Percentiles rank a stretch among this genome's conserved stretches.
These are phyloP conservation scores for Mythimna lalbum DNA, from an alignment of 2,888 invertebrate species.

Conservation along the genomic window DNA sequence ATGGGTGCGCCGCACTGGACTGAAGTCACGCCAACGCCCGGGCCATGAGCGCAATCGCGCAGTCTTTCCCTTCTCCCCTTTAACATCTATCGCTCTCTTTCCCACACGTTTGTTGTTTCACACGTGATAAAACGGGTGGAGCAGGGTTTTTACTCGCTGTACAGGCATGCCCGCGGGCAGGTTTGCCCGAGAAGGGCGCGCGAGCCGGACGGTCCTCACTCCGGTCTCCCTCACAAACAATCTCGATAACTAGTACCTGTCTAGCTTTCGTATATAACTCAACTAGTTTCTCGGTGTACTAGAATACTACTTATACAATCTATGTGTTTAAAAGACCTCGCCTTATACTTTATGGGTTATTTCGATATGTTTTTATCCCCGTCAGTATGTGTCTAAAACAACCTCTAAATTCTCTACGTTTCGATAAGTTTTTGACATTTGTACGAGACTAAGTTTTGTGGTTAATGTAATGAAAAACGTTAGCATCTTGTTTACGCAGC, in stretches of 20 bases:
- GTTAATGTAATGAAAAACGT: background rate
- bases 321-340: background rate
- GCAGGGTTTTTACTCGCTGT: background rate
- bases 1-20: background rate
- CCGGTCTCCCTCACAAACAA: background rate
- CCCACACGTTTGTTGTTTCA: conserved; percentile 13
- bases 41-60: background rate
- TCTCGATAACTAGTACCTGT: background rate
- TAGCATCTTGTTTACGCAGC: background rate
- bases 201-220: background rate
- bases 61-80: background rate
- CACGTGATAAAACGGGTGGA: background rate
- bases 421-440: background rate
- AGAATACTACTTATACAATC: background rate
- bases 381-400: background rate
- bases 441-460: background rate
- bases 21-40: background rate
- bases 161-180: background rate
- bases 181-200: background rate
- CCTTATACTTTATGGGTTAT: background rate
- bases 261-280: background rate
- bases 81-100: conserved; percentile 6
- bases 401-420: background rate
- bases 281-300: background rate
- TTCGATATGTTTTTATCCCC: background rate